Base-by-base conservation (phyloP, 2,888 invertebrate genomes). In the Acleris literana region DNA sequence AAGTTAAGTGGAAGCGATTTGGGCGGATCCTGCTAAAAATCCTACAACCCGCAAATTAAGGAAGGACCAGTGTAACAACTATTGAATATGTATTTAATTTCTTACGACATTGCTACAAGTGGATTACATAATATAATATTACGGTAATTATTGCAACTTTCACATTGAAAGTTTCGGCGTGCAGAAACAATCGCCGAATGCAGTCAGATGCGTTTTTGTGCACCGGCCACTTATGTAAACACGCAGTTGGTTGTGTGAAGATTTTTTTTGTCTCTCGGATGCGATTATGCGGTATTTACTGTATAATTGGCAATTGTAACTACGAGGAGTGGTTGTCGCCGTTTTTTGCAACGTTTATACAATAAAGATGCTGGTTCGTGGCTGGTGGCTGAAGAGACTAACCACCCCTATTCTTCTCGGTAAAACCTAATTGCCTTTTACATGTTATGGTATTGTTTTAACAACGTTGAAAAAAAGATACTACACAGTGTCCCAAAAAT, bases 71-170 rank as follows among this genome's bases (percentile, higher is more conserved):
- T 55, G 43, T n/a, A 55, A 54, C 54, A 18, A 17, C 59, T 39
- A 59, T 48, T 46, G 39, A n/a, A 59, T 49, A 59, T 25, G 16
- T 56, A 44, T 56, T 61, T 52, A 65, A 60, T 44, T 49, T 49
- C 60, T 61, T 60, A 66, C 61, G 57, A 53, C 61, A 61, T 51
- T 16, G 43, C 17, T 44, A 33, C 64, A 55, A 48, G 58, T 49
- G 25, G 22, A 51, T 68, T 60, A 56, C 53, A 48, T 43, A 64
- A 63, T 69, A 76, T 78, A 76, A 72, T 70, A 79, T 78, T 72
- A 74, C 13, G 13, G 13, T 70, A 80, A 80, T 84, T 82, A 82
- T 80, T 70, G 76, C 78, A 73, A 77, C 85, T 85, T 85, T 85
- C 85, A 82, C 82, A 80, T 77, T 75, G 78, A 81, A 78, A 81